Evolutionary conservation across 2,113 vertebrate genomes (phyloP), one percentile per base, ranked within the genome.

Genomic region (Hippocampus guttulatus): DNA sequence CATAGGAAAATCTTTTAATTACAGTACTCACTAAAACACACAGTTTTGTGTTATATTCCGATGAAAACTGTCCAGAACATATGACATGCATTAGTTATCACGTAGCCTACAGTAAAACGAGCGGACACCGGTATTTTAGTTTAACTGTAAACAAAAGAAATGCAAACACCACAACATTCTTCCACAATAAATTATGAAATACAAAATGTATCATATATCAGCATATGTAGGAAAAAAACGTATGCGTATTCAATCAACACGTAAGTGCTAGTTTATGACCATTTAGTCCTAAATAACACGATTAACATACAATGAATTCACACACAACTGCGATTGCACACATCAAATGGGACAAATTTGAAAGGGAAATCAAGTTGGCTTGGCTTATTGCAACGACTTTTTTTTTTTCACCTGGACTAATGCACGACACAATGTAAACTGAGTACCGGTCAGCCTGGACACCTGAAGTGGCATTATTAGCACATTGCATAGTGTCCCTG

Each of bases 401-500:
- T 49, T 52, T 21, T 49, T 52, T 1, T 71, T 40, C 49, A 40
- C 67, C 45, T 64, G 47, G 55, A 69, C 69, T 71, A 1, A 12
- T 62, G 67, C 45, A 38, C 33, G 81, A 76, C 75, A 77, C 68
- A 79, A 69, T 80, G 84, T 85, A 88, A 89, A 88, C 83, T 38
- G 64, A 38, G 33, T 38, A 38, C 33, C 33, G 67, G 51, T 73
- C 30, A 71, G 7, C 57, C 64, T 76, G 78, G 82, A 83, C 81
- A 83, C 78, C 57, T 60, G 60, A 76, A 69, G 72, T 78, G 61
- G 52, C 74, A 57, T 80, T 25, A 73, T 80, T 38, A 82, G 71
- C 81, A 85, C 74, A 85, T 88, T 85, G 85, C 84, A 86, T 85
- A 83, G 83, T 75, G 85, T 81, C 81, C 83, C 87, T 86, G 84